These are phyloP conservation scores for Lepidurus packardi DNA, from an alignment of 1,140 invertebrate genomes.

Conservation along the genomic window DNA sequence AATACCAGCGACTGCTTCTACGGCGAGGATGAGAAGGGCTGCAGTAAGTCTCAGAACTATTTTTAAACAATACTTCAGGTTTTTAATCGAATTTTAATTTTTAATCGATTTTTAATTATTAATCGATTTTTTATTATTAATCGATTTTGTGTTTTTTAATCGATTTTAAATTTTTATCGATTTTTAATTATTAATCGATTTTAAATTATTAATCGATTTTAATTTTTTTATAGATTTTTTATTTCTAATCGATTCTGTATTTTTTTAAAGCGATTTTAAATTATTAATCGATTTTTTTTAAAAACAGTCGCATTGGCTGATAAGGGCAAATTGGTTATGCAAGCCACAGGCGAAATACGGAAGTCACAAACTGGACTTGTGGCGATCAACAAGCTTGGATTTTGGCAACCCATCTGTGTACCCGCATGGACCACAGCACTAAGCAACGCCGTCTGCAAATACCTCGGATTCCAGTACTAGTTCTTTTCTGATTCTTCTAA, in stretches of 20 bases:
- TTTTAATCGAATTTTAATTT: background rate
- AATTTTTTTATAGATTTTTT: too few relatives aligned
- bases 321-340: conserved; percentile 49
- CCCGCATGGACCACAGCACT: conserved; percentile 43
- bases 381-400: conserved; percentile 50
- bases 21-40: conserved; percentile 65
- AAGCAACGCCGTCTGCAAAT: conserved; percentile 51
- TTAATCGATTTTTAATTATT: too few relatives aligned
- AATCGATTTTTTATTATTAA: background rate
- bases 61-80: background rate
- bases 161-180: too few relatives aligned
- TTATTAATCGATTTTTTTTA: background rate
- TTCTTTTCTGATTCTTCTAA: background rate
- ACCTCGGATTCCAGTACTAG: conserved; percentile 55
- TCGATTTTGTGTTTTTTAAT: too few relatives aligned
- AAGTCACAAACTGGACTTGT: conserved; percentile 53
- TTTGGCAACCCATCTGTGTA: conserved; percentile 58
- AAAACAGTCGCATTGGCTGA: background rate
- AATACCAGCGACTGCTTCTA: conserved; percentile 53
- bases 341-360: conserved; percentile 55
- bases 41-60: conserved; percentile 50
- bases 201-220: too few relatives aligned
- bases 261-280: background rate
- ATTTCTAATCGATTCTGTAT: too few relatives aligned
- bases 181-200: too few relatives aligned